Base-by-base conservation (phyloP, 2,797 vertebrate species). In the Myotis myotis region DNA sequence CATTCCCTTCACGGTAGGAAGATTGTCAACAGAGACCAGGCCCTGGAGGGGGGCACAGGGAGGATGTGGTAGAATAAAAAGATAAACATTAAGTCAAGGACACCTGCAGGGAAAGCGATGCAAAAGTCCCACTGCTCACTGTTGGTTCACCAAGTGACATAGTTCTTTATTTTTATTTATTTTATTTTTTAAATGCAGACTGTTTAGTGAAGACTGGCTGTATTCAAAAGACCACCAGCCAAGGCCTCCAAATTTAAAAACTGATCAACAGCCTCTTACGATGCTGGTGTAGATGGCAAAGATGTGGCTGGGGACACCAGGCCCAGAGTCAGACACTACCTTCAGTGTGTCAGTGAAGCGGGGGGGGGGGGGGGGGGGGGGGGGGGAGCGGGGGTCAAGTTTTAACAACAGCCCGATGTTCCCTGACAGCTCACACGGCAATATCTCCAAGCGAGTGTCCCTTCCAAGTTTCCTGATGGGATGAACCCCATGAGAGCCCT, bases 191-290 rank as follows among this genome's bases (percentile, higher is more conserved):
- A 47, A 47, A 49, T 76, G 68, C 28, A 71, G 51, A 75, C 57
- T 33, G 20, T n/a, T n/a, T 41, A 49, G 30, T 19, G 8, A 51
- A 68, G 41, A 13, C 36, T 72, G 55, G 47, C 19, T 64, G 6
- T 75, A 10, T 36, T 95, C 53, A 75, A 80, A 76, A 89, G 85
- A 15, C 80, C 44, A 55, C 44, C 57, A 30, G 25, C 20, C 23
- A 60, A 22, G 79, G 87, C 20, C 47, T 82, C 25, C 19, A 23
- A 33, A n/a, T 28, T 38, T 25, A 41, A 15, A 82, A 85, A n/a
- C 41, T n/a, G 6, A 38, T 62, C 23, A 0, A 2, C 23, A 62
- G 81, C 30, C 19, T 36, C 23, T 30, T 12, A 6, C 0, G 0
- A 36, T 23, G n/a, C 44, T 49, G 49, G n/a, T 19, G 9, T 22